Percentiles rank a stretch among this genome's conserved stretches.
These are phyloP conservation scores for Thoracochromis brauschi DNA, from an alignment of 2,113 vertebrate genomes.

Conservation along the genomic window DNA sequence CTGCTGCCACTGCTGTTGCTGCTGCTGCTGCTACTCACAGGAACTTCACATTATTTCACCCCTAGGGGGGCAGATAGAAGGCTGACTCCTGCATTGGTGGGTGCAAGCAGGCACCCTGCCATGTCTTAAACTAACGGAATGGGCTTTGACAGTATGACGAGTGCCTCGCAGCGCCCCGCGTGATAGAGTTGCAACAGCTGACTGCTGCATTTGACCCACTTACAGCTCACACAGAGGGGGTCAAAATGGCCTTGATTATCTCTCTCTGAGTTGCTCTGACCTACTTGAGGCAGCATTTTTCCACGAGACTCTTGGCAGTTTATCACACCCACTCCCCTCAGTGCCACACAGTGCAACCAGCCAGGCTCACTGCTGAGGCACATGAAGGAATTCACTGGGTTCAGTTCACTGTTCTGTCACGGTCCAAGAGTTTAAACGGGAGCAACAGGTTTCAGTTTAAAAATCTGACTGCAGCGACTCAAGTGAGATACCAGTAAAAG, in stretches of 20 bases:
- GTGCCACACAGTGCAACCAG: not conserved
- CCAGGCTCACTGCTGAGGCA: not conserved
- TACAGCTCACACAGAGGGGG: slow-evolving; percentile 62
- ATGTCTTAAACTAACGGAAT: slow-evolving; percentile 35
- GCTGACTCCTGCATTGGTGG: slow-evolving; percentile 10
- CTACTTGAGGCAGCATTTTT: slow-evolving; percentile 63
- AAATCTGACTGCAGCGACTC: not conserved
- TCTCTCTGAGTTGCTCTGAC: slow-evolving; percentile 56
- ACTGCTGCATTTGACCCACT: slow-evolving; percentile 68
- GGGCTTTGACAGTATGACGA: slow-evolving; percentile 47
- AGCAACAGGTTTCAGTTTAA: not conserved
- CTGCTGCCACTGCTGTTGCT: slow-evolving; percentile 3
- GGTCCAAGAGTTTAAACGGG: not conserved
- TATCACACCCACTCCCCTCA: slow-evolving; percentile 17
- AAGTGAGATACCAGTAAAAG: not conserved
- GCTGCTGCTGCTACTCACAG: not conserved
- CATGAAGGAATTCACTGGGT: not conserved
- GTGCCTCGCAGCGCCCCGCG: slow-evolving; percentile 26
- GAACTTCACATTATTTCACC: slow-evolving; percentile 30
- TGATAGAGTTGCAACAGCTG: slow-evolving; percentile 63
- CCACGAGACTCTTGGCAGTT: slow-evolving; percentile 45
- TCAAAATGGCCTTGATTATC: slow-evolving; percentile 69
- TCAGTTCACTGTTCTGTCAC: not conserved
- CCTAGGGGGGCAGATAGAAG: not conserved
- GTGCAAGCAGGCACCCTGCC: slow-evolving; percentile 21